Evolutionary conservation across 2,888 invertebrate genomes (phyloP).

Genomic region (Leptopilina syphax): DNA sequence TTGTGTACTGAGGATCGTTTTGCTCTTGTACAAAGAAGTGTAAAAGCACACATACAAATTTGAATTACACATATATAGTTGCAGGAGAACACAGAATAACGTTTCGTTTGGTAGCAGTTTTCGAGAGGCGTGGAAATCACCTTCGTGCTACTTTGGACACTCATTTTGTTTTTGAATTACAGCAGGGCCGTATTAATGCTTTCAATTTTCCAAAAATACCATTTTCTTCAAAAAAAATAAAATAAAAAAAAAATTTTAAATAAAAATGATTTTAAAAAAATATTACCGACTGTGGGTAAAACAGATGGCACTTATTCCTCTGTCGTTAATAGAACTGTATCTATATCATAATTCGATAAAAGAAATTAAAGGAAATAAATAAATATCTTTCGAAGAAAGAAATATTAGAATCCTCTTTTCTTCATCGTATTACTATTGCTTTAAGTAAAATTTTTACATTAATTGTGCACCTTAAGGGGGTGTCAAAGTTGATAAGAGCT

Average conservation of each 20-base stretch:
- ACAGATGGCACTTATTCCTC: background rate
- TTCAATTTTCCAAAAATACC: too few relatives aligned
- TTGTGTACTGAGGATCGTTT: constrained; percentile 18
- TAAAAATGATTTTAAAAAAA: background rate
- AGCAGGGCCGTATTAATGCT: background rate
- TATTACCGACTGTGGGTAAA: background rate
- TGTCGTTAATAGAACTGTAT: too few relatives aligned
- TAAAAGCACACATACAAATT: background rate
- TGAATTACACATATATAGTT: background rate
- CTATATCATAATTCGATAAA: too few relatives aligned
- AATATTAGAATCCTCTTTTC: too few relatives aligned
- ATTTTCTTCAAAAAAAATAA: background rate
- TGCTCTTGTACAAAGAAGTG: constrained; percentile 9
- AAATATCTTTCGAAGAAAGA: too few relatives aligned
- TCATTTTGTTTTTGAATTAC: background rate
- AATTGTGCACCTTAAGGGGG: too few relatives aligned
- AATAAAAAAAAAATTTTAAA: background rate
- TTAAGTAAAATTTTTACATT: too few relatives aligned
- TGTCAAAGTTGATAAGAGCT: too few relatives aligned
- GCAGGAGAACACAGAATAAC: background rate
- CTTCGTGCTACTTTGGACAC: background rate
- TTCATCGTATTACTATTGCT: too few relatives aligned
- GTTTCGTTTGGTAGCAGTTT: background rate
- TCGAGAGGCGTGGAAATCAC: constrained; percentile 3
- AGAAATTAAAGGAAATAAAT: too few relatives aligned